Conservation (phyloP, 2,113 vertebrate species). For the Sphyrna mokarran region DNA sequence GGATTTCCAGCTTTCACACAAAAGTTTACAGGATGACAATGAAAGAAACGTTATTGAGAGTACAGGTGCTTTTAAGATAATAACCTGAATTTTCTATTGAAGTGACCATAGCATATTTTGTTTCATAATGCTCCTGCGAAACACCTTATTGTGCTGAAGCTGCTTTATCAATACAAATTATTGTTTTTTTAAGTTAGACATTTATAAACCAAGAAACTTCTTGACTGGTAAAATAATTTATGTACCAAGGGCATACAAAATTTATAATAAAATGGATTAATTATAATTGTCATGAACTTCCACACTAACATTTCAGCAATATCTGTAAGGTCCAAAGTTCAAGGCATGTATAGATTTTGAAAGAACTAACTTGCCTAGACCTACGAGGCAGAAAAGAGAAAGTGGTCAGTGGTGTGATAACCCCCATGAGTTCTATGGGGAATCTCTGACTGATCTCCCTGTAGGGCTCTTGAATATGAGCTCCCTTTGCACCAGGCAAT, state of each 20-base stretch:
- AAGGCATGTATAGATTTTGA: background rate
- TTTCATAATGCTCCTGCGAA: no score
- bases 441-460: no score
- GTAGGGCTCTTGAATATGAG: no score
- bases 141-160: no score
- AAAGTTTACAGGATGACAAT: background rate
- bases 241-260: background rate
- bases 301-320: background rate
- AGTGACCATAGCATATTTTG: no score
- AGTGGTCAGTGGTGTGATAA: constrained; percentile 13
- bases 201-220: background rate
- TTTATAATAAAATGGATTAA: background rate
- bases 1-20: background rate
- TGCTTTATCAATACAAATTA: no score
- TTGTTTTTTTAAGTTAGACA: background rate
- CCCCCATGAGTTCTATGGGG: no score
- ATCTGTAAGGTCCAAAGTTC: background rate
- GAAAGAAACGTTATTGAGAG: background rate
- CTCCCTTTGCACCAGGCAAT: no score
- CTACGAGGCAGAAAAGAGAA: constrained; percentile 34
- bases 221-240: background rate
- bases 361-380: background rate
- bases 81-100: no score
- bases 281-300: background rate
- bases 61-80: background rate